Evolutionary conservation across 2,113 vertebrate genomes (phyloP), one percentile per base, ranked within the genome.

Genomic region (Spea multiplicata): DNA sequence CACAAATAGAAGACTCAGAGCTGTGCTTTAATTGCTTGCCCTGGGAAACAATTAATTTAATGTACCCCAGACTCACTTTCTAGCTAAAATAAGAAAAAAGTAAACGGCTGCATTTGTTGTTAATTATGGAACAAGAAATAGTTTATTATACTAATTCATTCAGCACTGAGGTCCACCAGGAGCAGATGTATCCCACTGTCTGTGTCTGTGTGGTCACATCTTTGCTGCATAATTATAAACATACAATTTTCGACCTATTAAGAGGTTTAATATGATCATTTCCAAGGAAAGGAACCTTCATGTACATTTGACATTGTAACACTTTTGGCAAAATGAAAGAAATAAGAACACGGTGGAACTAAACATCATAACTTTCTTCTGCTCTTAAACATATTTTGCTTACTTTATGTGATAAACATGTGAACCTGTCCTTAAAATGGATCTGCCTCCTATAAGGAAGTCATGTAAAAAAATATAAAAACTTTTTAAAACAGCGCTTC

Each of bases 141-240:
- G 64, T 65, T 74, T 80, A 73, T 74, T 80, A 48, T 53, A n/a
- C 62, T 73, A 73, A 80, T 80, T 68, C 55, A 80, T 73, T 49
- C 78, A 74, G 17, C 78, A 59, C 73, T 74, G 65, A 59, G 71
- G 71, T 64, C 13, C 70, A 10, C 50, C 9, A 68, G 16, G 78
- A 73, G 71, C 78, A 80, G 48, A 80, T 73, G 78, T 80, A 59
- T 80, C 71, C 67, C 49, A 64, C 67, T 68, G 64, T 49, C 46
- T 80, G 64, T 79, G 70, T 73, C 75, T 77, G 75, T 77, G 78
- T 67, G 71, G 78, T 68, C 78, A 74, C 71, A 80, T 80, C 66
- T 53, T 74, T 14, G 6, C 53, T 50, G 52, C 64, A n/a, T 9
- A 67, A 66, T 74, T 47, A 73, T 80, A 80, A 74, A 73, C 62